Conservation (phyloP, 2,797 vertebrate genomes). For the Bradypodion pumilum region DNA sequence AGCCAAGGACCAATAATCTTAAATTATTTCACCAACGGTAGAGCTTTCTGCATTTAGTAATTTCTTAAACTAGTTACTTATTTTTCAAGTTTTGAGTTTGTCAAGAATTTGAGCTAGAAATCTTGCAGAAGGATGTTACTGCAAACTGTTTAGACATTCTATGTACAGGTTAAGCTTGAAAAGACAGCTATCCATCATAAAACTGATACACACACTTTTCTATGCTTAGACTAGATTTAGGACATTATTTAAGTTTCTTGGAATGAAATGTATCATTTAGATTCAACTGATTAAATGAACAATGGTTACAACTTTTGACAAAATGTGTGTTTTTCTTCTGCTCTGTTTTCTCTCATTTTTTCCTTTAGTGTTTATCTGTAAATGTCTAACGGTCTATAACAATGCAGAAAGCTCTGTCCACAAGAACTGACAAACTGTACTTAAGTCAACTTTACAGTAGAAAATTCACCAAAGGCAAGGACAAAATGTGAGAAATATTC, state of each 20-base stretch:
- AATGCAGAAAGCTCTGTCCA: conserved; percentile 77
- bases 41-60: conserved; percentile 75
- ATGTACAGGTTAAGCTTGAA: conserved; percentile 78
- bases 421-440: conserved; percentile 73
- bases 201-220: conserved; percentile 73
- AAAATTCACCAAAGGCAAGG: conserved; percentile 73
- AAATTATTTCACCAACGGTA: conserved; percentile 72
- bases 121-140: conserved; percentile 75
- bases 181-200: conserved; percentile 75
- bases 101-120: conserved; percentile 68
- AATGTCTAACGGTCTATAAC: conserved; percentile 54
- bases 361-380: conserved; percentile 70
- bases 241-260: conserved; percentile 66
- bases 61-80: conserved; percentile 67
- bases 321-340: conserved; percentile 67
- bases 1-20: conserved; percentile 76
- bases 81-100: conserved; percentile 69
- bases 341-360: conserved; percentile 50
- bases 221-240: conserved; percentile 74
- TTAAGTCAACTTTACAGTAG: conserved; percentile 70
- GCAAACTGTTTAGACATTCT: conserved; percentile 75
- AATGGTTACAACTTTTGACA: conserved; percentile 67
- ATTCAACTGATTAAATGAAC: conserved; percentile 74
- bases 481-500: conserved; percentile 70
- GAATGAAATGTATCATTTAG: conserved; percentile 75